phyloP scores from a whole-genome alignment of 2,113 vertebrate species.

The Dascyllus trimaculatus region DNA sequence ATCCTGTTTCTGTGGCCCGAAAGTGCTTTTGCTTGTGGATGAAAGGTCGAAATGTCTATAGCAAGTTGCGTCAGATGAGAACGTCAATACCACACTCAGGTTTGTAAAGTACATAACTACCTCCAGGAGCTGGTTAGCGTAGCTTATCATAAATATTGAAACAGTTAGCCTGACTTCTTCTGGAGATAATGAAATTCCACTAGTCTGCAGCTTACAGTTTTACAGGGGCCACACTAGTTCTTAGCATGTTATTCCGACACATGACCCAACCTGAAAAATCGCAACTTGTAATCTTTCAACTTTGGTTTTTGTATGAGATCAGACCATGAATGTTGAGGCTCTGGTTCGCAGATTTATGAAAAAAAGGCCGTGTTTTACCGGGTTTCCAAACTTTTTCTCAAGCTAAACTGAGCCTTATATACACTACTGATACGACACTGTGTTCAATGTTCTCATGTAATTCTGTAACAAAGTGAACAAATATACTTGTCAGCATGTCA shows the following conservation, averaged over 20 bases:
- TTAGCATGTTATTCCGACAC: too few species aligned
- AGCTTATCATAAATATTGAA: neutral
- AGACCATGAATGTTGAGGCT: neutral
- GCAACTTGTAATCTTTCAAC: too few species aligned
- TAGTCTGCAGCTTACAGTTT: neutral
- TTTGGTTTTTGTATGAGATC: too few species aligned
- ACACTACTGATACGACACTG: neutral
- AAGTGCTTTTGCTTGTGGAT: too few species aligned
- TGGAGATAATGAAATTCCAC: neutral
- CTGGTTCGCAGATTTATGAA: neutral
- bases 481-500: neutral
- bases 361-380: too few species aligned
- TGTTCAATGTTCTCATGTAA: neutral
- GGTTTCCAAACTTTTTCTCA: neutral
- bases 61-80: too few species aligned
- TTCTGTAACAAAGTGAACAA: neutral
- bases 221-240: too few species aligned
- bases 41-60: too few species aligned
- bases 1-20: too few species aligned
- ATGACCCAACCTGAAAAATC: too few species aligned
- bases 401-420: neutral
- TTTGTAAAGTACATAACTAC: neutral
- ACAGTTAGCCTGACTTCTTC: too few species aligned
- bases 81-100: too few species aligned
- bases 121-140: neutral